Base-by-base conservation (phyloP, 2,888 invertebrate genomes). In the Platypus cylindrus region DNA sequence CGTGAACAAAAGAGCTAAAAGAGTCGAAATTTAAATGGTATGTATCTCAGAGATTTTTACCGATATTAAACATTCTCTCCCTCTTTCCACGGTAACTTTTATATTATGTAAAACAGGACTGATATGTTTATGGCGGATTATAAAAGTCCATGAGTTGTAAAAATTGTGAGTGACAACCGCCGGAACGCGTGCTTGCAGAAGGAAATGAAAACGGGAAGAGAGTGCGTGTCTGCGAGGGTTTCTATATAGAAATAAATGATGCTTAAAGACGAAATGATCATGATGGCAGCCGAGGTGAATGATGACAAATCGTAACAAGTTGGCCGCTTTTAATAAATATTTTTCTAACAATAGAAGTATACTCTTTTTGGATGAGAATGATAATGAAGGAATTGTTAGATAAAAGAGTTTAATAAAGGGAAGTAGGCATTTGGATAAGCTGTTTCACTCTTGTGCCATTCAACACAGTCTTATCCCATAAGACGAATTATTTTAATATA, bases 141-240 rank as follows among this genome's bases (percentile, higher is more conserved):
- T 62, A 61, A 62, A 62, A 61, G 53, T 61, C 55, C 59, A 62
- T 62, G 61, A 60, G 58, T 60, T 61, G 62, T 62, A 58, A 62
- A 61, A 62, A 62, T 62, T 50, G 49, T 59, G 60, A 60, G 60
- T 60, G 62, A 60, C 61, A 60, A 59, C 44, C 55, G 53, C 56
- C 37, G 41, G 37, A 41, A 41, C 40, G 40, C 40, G 40, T 30
- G 40, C 37, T 33, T 36, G 34, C 36, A 24, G 27, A 17, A 54
- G 60, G 62, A 61, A 61, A 61, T 59, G 59, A 55, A 56, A 58
- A 60, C 57, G 58, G 60, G 61, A 60, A 60, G 54, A 41, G 48
- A 49, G 56, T 53, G 57, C 54, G 51, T 49, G 41, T 38, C 37
- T 27, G 27, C 30, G 40, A 36, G 38, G 36, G 36, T 30, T 27